phyloP scores from a whole-genome alignment of 2,888 invertebrate genomes.

The Pammene aurita region DNA sequence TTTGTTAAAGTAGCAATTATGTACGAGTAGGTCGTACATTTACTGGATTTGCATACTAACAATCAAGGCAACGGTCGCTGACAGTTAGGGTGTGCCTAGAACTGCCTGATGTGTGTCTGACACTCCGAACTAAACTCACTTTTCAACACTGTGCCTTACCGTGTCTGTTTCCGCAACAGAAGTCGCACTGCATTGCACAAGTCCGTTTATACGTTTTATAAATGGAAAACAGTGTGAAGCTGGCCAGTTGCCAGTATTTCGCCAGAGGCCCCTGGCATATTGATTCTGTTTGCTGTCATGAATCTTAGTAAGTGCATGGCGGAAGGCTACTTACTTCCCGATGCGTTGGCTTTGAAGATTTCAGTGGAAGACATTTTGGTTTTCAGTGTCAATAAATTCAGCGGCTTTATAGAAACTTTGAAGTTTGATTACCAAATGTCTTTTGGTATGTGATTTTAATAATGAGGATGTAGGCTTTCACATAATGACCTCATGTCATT shows the following conservation, averaged over 20 bases:
- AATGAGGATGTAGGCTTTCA: too few relatives aligned
- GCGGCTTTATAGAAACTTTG: background rate
- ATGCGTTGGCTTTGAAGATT: constrained; percentile 6
- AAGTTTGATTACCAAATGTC: background rate
- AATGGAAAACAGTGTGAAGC: constrained; percentile 56
- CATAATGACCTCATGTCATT: too few relatives aligned
- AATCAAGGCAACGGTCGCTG: constrained; percentile 44
- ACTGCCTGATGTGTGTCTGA: constrained; percentile 39
- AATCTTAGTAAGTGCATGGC: constrained; percentile 46
- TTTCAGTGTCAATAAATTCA: background rate
- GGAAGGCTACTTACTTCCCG: constrained; percentile 38
- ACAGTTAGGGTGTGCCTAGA: constrained; percentile 43
- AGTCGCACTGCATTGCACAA: constrained; percentile 42
- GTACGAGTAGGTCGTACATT: constrained; percentile 40
- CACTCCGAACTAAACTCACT: constrained; percentile 17
- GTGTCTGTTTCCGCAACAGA: constrained; percentile 19
- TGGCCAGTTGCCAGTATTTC: constrained; percentile 57
- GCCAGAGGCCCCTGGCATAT: constrained; percentile 52
- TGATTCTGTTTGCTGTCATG: constrained; percentile 57
- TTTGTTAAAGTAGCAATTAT: constrained; percentile 41
- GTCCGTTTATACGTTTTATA: constrained; percentile 36
- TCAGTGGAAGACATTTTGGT: background rate
- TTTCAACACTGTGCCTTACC: constrained; percentile 23
- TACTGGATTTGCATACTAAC: constrained; percentile 45
- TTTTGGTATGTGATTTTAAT: too few relatives aligned